Evolutionary conservation across 2,113 vertebrate genomes (phyloP).

Genomic region (Gymnorhina tibicen): DNA sequence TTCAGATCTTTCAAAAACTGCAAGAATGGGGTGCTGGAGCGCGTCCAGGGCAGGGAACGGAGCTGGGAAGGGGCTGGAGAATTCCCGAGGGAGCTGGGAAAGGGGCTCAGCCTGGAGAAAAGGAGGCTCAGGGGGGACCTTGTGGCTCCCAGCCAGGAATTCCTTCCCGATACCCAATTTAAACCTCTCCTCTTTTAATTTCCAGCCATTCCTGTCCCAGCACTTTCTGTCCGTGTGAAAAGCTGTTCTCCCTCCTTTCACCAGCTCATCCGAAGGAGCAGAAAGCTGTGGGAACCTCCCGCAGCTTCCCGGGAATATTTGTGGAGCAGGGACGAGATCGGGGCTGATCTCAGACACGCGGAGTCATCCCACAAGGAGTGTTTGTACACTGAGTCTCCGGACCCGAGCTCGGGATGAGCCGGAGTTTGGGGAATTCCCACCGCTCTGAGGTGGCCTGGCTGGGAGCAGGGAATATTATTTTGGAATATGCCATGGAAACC

Average conservation of each 20-base stretch:
- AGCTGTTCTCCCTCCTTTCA: neutral
- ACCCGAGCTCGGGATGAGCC: neutral
- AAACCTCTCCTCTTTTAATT: neutral
- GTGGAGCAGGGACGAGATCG: rapidly evolving
- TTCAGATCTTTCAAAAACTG: neutral
- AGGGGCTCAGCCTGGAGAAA: neutral
- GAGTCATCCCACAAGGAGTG: neutral
- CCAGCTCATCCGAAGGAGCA: rapidly evolving
- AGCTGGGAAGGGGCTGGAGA: neutral
- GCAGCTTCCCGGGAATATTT: neutral
- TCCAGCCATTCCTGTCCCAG: rapidly evolving
- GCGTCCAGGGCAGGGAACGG: rapidly evolving
- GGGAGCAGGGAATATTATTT: neutral
- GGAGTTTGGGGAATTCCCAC: neutral
- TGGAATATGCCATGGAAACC: neutral
- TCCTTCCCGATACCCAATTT: neutral
- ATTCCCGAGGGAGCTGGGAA: neutral
- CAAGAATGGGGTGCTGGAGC: neutral
- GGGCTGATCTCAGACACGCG: too few relatives aligned
- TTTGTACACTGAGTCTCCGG: neutral
- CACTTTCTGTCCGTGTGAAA: neutral
- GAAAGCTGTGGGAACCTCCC: neutral
- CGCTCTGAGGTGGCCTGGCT: neutral
- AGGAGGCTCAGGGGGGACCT: neutral
- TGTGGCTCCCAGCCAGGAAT: neutral